phyloP scores from a whole-genome alignment of 2,797 vertebrate genomes.

The Caiman crocodilus region DNA sequence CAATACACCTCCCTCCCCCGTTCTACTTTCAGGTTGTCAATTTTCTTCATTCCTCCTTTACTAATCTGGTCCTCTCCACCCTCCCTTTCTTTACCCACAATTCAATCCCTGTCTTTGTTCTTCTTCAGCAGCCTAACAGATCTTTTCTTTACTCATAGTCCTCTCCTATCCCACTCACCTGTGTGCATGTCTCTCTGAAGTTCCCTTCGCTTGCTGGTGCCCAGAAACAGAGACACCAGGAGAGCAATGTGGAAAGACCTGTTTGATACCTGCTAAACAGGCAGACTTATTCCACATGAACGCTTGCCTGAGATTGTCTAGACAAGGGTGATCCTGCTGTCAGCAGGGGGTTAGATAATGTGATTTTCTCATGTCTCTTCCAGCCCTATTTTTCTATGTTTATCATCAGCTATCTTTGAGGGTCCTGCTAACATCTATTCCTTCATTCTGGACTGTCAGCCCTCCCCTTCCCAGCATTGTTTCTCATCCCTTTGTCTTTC shows the following conservation, averaged over 20 bases:
- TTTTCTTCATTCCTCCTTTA: background rate
- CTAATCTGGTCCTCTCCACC: background rate
- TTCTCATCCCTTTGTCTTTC: background rate
- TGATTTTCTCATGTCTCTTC: too few relatives aligned
- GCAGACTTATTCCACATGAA: background rate
- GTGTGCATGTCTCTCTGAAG: background rate
- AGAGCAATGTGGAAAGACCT: background rate
- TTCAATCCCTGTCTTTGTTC: background rate
- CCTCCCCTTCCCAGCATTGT: background rate
- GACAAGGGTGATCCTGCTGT: too few relatives aligned
- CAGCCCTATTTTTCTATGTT: background rate
- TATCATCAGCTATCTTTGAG: background rate
- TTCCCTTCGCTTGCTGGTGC: background rate
- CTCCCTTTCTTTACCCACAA: background rate
- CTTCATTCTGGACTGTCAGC: background rate
- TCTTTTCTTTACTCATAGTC: background rate
- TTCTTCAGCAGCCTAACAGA: background rate
- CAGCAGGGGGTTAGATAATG: too few relatives aligned
- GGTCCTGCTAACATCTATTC: background rate
- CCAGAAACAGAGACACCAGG: background rate
- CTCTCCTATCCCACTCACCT: background rate
- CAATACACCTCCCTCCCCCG: background rate
- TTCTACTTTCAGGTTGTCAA: background rate
- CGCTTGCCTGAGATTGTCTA: too few relatives aligned
- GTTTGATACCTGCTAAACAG: background rate